Evolutionary conservation across 2,113 vertebrate species (phyloP), one percentile per base, ranked within the genome.

Genomic region (Zosterops borbonicus): DNA sequence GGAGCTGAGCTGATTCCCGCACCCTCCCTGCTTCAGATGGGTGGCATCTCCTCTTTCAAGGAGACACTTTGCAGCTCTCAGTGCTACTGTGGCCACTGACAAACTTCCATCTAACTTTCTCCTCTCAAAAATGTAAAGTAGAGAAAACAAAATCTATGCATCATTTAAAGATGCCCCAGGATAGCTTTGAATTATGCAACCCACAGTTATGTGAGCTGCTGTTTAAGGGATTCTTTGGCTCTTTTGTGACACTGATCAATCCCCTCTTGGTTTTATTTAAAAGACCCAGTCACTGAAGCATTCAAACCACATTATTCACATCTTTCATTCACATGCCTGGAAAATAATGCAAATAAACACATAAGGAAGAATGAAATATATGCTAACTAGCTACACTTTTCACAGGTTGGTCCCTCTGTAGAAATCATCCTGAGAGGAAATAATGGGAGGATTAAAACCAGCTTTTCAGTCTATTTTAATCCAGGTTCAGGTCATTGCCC

Each of bases 111-210:
- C 76, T 89, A 80, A 96, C 91, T 92, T 95, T 95, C 16, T 92
- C 44, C 44, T 92, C 52, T 96, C 90, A 90, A 96, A 97, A 97
- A 96, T 67, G 73, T 96, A 91, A 94, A 95, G 88, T 77, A 96
- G 23, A 94, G 96, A 96, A 98, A 98, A 97, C 93, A 98, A 98
- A 96, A 97, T 92, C 83, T 94, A 97, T 98, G 96, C 97, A 98
- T 98, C 97, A 97, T 98, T 98, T 97, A 97, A 95, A 91, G 91
- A 81, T 97, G 97, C 97, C 96, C 93, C 95, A 96, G 97, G 97
- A 97, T 83, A 96, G 93, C 91, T 91, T 97, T 98, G 97, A 98
- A 98, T 98, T 97, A 98, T 98, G 97, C 97, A 98, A 93, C 64
- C 80, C 89, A 63, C 47, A 95, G 90, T 97, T 76, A 92, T 80